Conservation (phyloP, 2,113 vertebrate genomes). For the Oplegnathus fasciatus region DNA sequence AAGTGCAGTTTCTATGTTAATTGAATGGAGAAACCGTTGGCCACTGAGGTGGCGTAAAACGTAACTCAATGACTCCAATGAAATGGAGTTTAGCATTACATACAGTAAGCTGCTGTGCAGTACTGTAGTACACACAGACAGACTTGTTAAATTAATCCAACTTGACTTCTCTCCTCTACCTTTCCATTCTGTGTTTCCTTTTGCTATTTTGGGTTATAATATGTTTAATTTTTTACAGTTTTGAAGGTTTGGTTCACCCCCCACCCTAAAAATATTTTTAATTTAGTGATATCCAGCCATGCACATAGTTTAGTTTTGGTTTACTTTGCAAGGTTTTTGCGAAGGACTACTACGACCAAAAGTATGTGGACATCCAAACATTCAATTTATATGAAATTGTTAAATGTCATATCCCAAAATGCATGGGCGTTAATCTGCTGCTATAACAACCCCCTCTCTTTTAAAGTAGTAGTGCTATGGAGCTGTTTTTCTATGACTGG, state of each 20-base stretch:
- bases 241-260: too few relatives aligned
- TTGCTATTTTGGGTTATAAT: not conserved
- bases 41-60: constrained; percentile 1
- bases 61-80: not conserved
- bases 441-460: not conserved
- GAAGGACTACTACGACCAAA: not conserved
- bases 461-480: not conserved
- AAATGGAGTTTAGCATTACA: not conserved
- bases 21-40: constrained; percentile 3
- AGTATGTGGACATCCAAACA: not conserved
- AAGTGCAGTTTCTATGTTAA: constrained; percentile 14
- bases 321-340: not conserved
- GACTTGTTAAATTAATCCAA: not conserved
- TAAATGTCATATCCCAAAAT: not conserved
- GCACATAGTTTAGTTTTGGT: not conserved
- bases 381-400: not conserved
- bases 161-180: not conserved
- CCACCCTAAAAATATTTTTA: too few relatives aligned
- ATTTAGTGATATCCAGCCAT: too few relatives aligned
- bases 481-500: not conserved
- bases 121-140: not conserved
- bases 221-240: too few relatives aligned
- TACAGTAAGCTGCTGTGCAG: not conserved
- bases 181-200: not conserved
- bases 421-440: not conserved